Evolutionary conservation across 2,888 invertebrate genomes (phyloP), one percentile per base, ranked within the genome.

Genomic region (Chorisops tibialis): DNA sequence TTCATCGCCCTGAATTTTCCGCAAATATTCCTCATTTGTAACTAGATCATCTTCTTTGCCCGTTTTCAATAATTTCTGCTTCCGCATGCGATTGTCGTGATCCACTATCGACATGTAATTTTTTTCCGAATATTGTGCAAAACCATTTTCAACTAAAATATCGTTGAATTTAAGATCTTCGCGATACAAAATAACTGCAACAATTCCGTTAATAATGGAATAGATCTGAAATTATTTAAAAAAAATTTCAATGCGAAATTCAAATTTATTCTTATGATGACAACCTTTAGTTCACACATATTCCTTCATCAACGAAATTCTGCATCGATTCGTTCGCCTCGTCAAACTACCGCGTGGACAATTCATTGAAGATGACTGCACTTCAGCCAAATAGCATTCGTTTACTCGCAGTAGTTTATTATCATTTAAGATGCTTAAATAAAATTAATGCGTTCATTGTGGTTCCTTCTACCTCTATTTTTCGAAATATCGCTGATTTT

Each of bases 121-220:
- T 73, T 95, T 95, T 67, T 90, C 89, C 6, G 84, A 82, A 12
- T 76, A 70, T 49, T 87, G 83, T 0, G 90, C 94, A 67, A 80
- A 83, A 0, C 84, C 83, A 11, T 81, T 74, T 0, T 82, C 75
- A 0, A 91, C 75, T 6, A 96, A 77, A 58, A 80, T 76, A 4
- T 87, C 77, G 74, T 92, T 92, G 6, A 91, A 73, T 65, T 75
- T 82, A 0, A 79, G 59, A 2, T 75, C 72, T 2, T 77, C 79
- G 11, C 70, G 51, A 7, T 81, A 79, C 43, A 94, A 73, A 58
- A 87, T 84, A 1, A 94, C 78, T 1, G 87, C 81, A 0, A 91
- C 84, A 1, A 91, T 80, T 41, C 87, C 85, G 63, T 88, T 83
- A 0, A 91, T 88, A n/a, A 93, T 86, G 0, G 94, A 95, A 75